phyloP scores from a whole-genome alignment of 2,888 invertebrate species.

The Nezara viridula region DNA sequence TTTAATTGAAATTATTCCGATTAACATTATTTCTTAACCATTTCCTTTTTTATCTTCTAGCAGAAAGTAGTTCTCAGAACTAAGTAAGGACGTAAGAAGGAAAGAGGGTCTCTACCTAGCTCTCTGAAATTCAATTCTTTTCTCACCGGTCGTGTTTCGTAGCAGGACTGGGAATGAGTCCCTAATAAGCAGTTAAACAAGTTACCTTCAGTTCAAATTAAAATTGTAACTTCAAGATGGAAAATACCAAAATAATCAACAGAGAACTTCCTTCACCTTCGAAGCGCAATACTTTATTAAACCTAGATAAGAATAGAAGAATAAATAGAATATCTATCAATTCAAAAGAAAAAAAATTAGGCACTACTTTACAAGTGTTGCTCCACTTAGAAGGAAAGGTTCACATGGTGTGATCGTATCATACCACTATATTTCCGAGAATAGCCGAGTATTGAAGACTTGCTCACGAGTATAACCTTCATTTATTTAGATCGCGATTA shows the following conservation, averaged over 20 bases:
- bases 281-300: not conserved
- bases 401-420: too few relatives aligned
- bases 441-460: too few relatives aligned
- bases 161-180: not conserved
- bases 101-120: not conserved
- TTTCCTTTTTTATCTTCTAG: not conserved
- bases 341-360: too few relatives aligned
- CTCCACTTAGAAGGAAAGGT: too few relatives aligned
- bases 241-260: conserved; percentile 16
- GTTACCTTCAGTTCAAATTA: not conserved
- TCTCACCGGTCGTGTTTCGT: not conserved
- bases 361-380: too few relatives aligned
- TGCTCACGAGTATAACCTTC: too few relatives aligned
- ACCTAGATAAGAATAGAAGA: too few relatives aligned
- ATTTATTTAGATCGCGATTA: too few relatives aligned
- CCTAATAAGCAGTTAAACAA: not conserved
- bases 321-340: too few relatives aligned
- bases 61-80: not conserved
- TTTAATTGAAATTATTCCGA: not conserved
- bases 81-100: not conserved
- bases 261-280: not conserved
- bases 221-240: not conserved
- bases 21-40: not conserved
- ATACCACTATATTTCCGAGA: too few relatives aligned
- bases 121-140: conserved; percentile 14